A percentile compares a stretch with the other conserved stretches of the same genome.
Conservation (phyloP, 1,140 invertebrate genomes). For the Vanessa atalanta region DNA sequence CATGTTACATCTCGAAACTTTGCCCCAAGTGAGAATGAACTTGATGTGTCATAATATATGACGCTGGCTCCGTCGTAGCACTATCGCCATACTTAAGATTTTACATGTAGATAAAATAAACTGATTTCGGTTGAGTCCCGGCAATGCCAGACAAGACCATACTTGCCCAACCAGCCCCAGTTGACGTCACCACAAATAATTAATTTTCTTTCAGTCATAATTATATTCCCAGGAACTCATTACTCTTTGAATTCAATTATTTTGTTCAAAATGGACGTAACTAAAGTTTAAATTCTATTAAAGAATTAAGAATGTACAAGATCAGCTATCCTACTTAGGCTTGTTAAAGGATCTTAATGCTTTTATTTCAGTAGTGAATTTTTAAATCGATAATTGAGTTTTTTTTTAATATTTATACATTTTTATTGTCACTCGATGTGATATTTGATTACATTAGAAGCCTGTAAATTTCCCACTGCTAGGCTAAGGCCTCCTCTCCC, state of each 20-base stretch:
- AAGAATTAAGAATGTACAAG: slow-evolving; percentile 30
- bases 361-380: slow-evolving; percentile 13
- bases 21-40: no score
- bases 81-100: no score
- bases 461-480: no score
- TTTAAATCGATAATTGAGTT: slow-evolving; percentile 13
- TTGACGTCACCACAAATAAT: background rate
- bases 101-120: no score
- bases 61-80: no score
- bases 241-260: slow-evolving; percentile 45
- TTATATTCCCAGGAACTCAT: slow-evolving; percentile 28
- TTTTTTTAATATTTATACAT: background rate
- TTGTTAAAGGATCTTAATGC: slow-evolving; percentile 8
- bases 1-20: no score
- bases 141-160: no score
- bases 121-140: no score
- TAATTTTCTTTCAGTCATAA: slow-evolving; percentile 13
- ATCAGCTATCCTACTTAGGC: slow-evolving; percentile 14
- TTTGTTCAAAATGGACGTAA: slow-evolving; percentile 37
- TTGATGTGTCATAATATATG: no score
- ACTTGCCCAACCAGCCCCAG: background rate
- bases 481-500: no score
- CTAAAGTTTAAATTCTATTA: slow-evolving; percentile 46
- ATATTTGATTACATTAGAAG: no score
- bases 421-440: background rate